These are phyloP conservation scores for Lepus americanus DNA, from an alignment of 2,113 vertebrate species.

Conservation along the genomic window DNA sequence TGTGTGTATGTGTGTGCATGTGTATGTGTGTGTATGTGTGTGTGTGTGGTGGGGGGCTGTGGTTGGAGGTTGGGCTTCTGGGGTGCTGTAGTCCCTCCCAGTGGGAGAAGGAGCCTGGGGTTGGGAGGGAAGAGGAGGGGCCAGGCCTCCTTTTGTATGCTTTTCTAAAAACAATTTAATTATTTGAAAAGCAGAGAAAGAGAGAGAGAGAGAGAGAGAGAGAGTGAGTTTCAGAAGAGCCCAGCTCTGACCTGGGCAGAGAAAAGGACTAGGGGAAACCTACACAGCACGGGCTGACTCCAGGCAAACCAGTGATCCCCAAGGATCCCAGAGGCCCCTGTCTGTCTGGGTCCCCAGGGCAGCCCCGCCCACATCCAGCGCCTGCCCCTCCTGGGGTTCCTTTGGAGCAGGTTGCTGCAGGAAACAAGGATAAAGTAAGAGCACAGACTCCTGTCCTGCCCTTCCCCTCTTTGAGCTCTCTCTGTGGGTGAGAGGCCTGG, in stretches of 20 bases:
- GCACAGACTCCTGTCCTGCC: rapidly evolving
- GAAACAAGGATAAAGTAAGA: background rate
- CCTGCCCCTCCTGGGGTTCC: background rate
- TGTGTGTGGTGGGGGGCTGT: too few species aligned
- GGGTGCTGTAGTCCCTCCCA: background rate
- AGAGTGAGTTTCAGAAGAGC: too few species aligned
- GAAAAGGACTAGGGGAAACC: background rate
- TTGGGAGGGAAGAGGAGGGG: background rate
- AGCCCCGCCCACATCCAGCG: rapidly evolving
- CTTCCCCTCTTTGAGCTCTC: too few species aligned
- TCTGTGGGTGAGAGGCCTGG: background rate
- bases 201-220: too few species aligned
- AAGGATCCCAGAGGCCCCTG: background rate
- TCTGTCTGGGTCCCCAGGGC: background rate
- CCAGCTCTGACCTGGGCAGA: rapidly evolving
- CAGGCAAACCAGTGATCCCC: background rate
- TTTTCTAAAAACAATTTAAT: background rate
- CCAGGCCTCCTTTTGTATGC: background rate
- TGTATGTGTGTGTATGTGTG: too few species aligned
- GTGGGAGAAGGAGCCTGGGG: background rate
- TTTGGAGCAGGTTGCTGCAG: rapidly evolving
- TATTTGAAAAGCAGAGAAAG: too few species aligned
- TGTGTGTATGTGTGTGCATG: too few species aligned
- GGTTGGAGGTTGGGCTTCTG: too few species aligned
- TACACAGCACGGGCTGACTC: background rate